Base-by-base conservation (phyloP, 2,888 invertebrate species). In the Acanthosepion lycidas region DNA sequence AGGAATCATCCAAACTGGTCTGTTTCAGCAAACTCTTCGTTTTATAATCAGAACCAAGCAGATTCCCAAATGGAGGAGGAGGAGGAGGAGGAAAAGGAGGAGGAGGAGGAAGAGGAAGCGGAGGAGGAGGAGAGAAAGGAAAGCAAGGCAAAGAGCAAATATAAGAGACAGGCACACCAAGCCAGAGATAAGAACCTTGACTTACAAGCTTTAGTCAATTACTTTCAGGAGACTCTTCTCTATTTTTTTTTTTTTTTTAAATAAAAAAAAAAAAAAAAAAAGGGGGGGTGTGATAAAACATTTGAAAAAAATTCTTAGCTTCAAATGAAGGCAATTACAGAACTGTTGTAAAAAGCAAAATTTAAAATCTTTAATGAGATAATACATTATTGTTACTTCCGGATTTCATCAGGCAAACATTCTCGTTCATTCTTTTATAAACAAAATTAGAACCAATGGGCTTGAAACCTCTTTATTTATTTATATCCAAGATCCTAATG, bases 1-100 rank as follows among this genome's bases (percentile, higher is more conserved):
- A 98, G 42, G 99, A 98, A 95, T 98, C 98, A 95, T 98, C 98
- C 97, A 99, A 99, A 55, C 99, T 99, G 93, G 99, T 99, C 98
- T 99, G 99, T 97, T 99, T 99, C 98, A 99, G 98, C 96, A 99
- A 98, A 96, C 98, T 97, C 97, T 97, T 96, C 93, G 55, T 95
- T 95, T 95, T 95, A 96, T 94, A 94, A 95, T 95, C 94, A 95
- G 95, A 95, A 95, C 95, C 95, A 95, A 94, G 95, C 95, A 95
- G 95, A 95, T 94, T 91, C 94, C 94, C 94, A 94, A 94, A 94
- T 91, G 93, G 94, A 94, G 94, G 94, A 94, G 95, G 93, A 94
- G 91, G 94, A 94, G 94, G 91, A 59, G 15, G 94, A 94, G 92
- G 95, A 94, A 94, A 93, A 94, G 94, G 94, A 95, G 95, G 91